A percentile compares a stretch with the other conserved stretches of the same genome.
Evolutionary conservation across 2,797 vertebrate species (phyloP).

Genomic region (Loriculus beryllinus): DNA sequence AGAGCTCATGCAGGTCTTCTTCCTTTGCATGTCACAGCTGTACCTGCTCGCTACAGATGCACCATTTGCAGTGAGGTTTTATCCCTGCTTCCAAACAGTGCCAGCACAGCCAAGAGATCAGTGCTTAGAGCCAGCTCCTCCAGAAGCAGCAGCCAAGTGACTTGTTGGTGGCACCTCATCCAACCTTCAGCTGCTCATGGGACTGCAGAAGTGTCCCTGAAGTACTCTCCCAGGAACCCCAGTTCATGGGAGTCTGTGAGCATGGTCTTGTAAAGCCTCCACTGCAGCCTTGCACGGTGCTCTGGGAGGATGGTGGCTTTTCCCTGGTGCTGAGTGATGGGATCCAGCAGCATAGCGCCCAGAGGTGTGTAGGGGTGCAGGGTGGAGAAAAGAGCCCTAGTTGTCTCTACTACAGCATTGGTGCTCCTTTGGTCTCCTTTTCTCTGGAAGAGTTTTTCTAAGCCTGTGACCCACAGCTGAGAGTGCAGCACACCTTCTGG

Average conservation of each 20-base stretch:
- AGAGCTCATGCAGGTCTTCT: not conserved
- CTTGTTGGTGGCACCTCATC: not conserved
- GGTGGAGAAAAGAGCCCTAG: not conserved
- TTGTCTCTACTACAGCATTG: not conserved
- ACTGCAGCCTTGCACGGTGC: not conserved
- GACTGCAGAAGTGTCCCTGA: not conserved
- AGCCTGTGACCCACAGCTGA: not conserved
- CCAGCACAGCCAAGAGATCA: not conserved
- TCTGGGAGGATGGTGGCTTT: not conserved
- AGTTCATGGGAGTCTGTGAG: accelerated
- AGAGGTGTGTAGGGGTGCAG: not conserved
- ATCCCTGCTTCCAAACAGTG: not conserved
- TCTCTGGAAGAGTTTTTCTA: not conserved
- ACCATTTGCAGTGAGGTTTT: accelerated
- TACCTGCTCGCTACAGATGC: not conserved
- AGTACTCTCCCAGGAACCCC: not conserved
- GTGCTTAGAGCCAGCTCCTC: not conserved
- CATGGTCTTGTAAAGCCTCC: not conserved
- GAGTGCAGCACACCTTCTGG: not conserved
- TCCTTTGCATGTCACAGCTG: not conserved
- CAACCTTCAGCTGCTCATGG: not conserved
- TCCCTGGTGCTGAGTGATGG: not conserved
- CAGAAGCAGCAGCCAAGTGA: not conserved
- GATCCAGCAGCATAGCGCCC: not conserved
- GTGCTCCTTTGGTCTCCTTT: not conserved